phyloP scores from a whole-genome alignment of 1,140 invertebrate species.

The Mactra quadrangularis region DNA sequence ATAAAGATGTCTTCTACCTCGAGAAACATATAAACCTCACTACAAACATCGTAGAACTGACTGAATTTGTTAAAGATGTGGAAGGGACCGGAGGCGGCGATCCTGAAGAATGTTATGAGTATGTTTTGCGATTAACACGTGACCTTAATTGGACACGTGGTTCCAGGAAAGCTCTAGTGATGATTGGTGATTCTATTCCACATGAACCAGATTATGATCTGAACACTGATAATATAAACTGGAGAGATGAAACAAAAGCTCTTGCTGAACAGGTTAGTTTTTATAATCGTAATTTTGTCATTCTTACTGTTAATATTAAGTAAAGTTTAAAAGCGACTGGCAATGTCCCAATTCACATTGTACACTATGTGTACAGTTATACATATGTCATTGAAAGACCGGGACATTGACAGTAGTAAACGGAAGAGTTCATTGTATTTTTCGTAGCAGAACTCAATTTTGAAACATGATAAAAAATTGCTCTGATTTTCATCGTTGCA shows the following conservation, averaged over 20 bases:
- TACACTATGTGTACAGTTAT: no score
- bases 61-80: constrained; percentile 74
- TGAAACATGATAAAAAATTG: no score
- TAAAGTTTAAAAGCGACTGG: no score
- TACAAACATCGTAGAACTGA: constrained; percentile 68
- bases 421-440: no score
- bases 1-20: constrained; percentile 73
- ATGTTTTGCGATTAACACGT: constrained; percentile 70
- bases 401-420: no score
- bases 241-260: constrained; percentile 72
- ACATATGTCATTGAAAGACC: no score
- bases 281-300: no score
- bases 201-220: constrained; percentile 73
- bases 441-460: no score
- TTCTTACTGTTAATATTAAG: no score
- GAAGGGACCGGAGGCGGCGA: constrained; percentile 76
- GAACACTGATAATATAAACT: constrained; percentile 75
- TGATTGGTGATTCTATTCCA: constrained; percentile 80
- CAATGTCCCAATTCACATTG: no score
- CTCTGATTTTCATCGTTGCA: no score
- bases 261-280: constrained; percentile 53
- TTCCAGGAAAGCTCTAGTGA: constrained; percentile 74
- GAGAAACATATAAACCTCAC: constrained; percentile 76
- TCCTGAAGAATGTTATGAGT: constrained; percentile 78
- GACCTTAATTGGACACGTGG: constrained; percentile 73